Base-by-base conservation (phyloP, 2,888 invertebrate species). In the Quadriops clusia region DNA sequence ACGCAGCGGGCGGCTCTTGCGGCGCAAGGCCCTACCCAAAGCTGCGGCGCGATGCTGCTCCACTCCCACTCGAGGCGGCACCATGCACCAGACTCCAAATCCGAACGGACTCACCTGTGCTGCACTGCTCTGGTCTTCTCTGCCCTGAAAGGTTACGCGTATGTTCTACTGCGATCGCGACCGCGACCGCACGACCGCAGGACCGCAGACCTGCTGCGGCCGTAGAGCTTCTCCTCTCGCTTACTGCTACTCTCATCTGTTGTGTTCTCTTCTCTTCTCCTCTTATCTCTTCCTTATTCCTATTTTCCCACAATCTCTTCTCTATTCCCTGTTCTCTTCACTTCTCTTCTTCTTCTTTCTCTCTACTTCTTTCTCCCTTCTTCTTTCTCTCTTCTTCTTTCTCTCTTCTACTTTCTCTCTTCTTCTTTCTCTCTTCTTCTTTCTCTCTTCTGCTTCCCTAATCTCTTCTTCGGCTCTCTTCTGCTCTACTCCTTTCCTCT, bases 31-130 rank as follows among this genome's bases (percentile, higher is more conserved):
- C 49, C 47, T 44, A 39, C 45, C 42, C 44, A 33, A 32, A 38
- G 44, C 46, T 43, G 40, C 39, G n/a, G n/a, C n/a, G n/a, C n/a
- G n/a, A n/a, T n/a, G n/a, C 37, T 25, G 43, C 44, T 49, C 38
- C 48, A 54, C 53, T 53, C 55, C 55, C 53, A 54, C 54, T 49
- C 48, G 40, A 50, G 46, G 47, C 47, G 50, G 43, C 49, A 41
- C 41, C 40, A 37, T 29, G 13, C 14, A 21, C 24, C 10, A 14
- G 10, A 9, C 34, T 31, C 32, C 15, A 10, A 10, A 6, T 25
- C 26, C 15, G 7, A 5, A 12, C 15, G 13, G 7, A 7, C n/a
- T n/a, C n/a, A 7, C n/a, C 18, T 18, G 18, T 18, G 18, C n/a
- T 18, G 18, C n/a, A 8, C 18, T 7, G 7, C 7, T 18, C 18